Percentiles rank a stretch among this genome's conserved stretches.
These are phyloP conservation scores for Lobophora halterata DNA, from an alignment of 2,888 invertebrate species.

Conservation along the genomic window DNA sequence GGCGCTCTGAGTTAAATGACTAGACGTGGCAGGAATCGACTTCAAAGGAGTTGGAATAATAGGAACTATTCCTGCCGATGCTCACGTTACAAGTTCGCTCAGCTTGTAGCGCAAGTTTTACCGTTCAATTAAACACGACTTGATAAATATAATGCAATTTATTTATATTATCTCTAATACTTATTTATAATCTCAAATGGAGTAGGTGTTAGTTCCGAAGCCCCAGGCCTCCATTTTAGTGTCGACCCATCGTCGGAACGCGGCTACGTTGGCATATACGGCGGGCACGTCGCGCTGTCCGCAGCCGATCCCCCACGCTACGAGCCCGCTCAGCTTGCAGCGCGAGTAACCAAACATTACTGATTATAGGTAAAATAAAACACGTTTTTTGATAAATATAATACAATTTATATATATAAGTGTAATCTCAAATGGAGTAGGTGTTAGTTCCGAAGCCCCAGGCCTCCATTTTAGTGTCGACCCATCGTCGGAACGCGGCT, in stretches of 20 bases:
- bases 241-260: constrained; percentile 87
- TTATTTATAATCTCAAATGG: constrained; percentile 26
- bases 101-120: no score
- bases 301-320: constrained; percentile 94
- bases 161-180: no score
- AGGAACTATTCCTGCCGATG: no score
- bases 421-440: constrained; percentile 36
- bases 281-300: constrained; percentile 86
- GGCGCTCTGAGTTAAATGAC: no score
- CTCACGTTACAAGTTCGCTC: no score
- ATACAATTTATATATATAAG: no score
- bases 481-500: constrained; percentile 85
- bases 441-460: constrained; percentile 64
- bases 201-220: constrained; percentile 53
- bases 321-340: constrained; percentile 89
- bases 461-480: constrained; percentile 81
- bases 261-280: constrained; percentile 87
- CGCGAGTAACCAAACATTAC: constrained; percentile 73
- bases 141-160: no score
- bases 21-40: no score
- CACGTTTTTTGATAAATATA: no score
- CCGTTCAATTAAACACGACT: no score
- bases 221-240: constrained; percentile 76
- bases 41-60: no score
- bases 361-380: no score